Percentiles rank a stretch among this genome's conserved stretches.
These are phyloP conservation scores for Tadarida brasiliensis DNA, from an alignment of 2,797 vertebrate species.

Conservation along the genomic window DNA sequence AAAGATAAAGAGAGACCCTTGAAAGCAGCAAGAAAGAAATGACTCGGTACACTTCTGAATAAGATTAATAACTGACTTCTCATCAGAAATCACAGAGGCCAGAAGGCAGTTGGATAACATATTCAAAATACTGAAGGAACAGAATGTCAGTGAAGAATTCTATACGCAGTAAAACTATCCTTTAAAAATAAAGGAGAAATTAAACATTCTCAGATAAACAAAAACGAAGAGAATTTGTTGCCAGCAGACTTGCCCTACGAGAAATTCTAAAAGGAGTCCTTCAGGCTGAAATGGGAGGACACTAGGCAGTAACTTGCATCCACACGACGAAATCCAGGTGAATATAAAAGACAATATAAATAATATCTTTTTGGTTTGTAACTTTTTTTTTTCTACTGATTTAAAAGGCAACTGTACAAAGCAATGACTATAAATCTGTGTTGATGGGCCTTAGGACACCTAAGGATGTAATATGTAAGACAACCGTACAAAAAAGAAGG, in stretches of 20 bases:
- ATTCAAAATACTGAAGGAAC: not conserved
- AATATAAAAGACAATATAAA: not conserved
- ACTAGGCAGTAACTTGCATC: not conserved
- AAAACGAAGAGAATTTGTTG: not conserved
- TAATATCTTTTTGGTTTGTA: not conserved
- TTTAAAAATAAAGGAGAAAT: not conserved
- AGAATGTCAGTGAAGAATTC: slow-evolving; percentile 13
- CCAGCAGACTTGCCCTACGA: not conserved
- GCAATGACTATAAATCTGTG: not conserved
- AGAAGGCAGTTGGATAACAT: not conserved
- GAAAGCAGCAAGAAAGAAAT: not conserved
- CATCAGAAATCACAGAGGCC: not conserved
- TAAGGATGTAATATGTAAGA: not conserved
- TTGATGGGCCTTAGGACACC: not conserved
- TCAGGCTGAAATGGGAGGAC: not conserved
- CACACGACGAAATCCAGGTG: slow-evolving; percentile 28
- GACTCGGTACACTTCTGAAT: not conserved
- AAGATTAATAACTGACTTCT: not conserved
- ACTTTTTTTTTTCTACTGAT: not conserved
- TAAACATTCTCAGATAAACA: slow-evolving; percentile 6
- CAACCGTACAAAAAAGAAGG: not conserved
- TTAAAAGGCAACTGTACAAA: slow-evolving; percentile 38
- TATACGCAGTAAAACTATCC: slow-evolving; percentile 50
- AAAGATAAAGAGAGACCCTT: not conserved
- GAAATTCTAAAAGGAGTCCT: not conserved